Percentiles rank a stretch among this genome's conserved stretches.
These are phyloP conservation scores for Sabellastarte sp. DNA, from an alignment of 2,888 invertebrate genomes.

Conservation along the genomic window DNA sequence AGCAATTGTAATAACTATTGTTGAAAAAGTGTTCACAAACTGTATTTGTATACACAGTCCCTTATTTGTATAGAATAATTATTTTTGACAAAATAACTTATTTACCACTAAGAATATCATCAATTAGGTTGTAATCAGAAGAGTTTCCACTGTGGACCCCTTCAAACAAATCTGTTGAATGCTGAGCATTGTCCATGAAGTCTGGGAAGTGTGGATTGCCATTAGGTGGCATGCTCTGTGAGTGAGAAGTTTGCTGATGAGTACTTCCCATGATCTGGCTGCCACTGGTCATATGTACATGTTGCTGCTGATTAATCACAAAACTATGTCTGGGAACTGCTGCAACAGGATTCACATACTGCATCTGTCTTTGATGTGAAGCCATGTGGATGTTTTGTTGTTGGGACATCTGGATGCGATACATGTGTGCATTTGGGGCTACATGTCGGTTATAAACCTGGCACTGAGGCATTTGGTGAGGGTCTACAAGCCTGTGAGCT, in stretches of 20 bases:
- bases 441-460: slow-evolving; percentile 36
- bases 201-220: slow-evolving; percentile 73
- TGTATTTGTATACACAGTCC: no score
- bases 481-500: no score
- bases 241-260: background rate
- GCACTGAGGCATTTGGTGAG: slow-evolving; percentile 62
- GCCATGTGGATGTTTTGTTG: slow-evolving; percentile 21
- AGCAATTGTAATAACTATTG: no score
- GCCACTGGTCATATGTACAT: slow-evolving; percentile 6
- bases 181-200: slow-evolving; percentile 79
- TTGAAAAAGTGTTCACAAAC: no score
- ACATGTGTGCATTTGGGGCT: no score
- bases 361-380: slow-evolving; percentile 52
- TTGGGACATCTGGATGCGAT: slow-evolving; percentile 13
- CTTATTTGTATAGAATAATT: no score
- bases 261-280: slow-evolving; percentile 21
- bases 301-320: slow-evolving; percentile 7
- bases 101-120: slow-evolving; percentile 39
- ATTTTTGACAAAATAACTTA: no score
- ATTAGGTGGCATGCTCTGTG: background rate
- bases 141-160: slow-evolving; percentile 59
- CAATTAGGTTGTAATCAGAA: slow-evolving; percentile 42
- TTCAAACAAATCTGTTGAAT: slow-evolving; percentile 79
- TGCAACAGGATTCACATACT: slow-evolving; percentile 24
- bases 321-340: background rate